Evolutionary conservation across 2,113 vertebrate species (phyloP).

Genomic region (Halichoeres trimaculatus): DNA sequence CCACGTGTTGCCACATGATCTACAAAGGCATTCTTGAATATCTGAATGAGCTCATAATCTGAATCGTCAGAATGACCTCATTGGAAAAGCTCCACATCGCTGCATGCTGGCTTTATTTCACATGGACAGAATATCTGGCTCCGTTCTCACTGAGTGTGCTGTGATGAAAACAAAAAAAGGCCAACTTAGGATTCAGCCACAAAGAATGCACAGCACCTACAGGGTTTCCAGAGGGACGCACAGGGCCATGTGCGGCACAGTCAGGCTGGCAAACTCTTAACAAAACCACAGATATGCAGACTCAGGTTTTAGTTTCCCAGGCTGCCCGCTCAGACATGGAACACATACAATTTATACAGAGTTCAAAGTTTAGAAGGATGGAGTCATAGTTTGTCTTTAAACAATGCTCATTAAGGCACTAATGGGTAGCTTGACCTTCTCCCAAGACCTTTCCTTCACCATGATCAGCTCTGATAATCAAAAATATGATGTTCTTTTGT

Average conservation of each 20-base stretch:
- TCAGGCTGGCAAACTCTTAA: slow-evolving; percentile 34
- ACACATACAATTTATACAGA: not conserved
- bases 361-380: not conserved
- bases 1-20: slow-evolving; percentile 25
- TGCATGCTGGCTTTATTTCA: not conserved
- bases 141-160: not conserved
- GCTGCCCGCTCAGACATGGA: not conserved
- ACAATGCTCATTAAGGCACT: too few relatives aligned
- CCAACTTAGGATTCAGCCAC: slow-evolving; percentile 6
- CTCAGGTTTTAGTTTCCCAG: slow-evolving; percentile 46
- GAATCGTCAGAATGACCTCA: slow-evolving; percentile 21
- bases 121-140: not conserved
- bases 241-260: slow-evolving; percentile 45
- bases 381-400: too few relatives aligned
- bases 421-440: too few relatives aligned
- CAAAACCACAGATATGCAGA: slow-evolving; percentile 68
- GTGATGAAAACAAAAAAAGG: slow-evolving; percentile 9
- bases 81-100: slow-evolving; percentile 11
- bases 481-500: too few relatives aligned
- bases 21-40: slow-evolving; percentile 29
- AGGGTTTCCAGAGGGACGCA: slow-evolving; percentile 34
- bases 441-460: too few relatives aligned
- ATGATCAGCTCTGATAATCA: too few relatives aligned
- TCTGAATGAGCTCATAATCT: slow-evolving; percentile 24
- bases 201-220: slow-evolving; percentile 29